Conservation (phyloP, 1,140 invertebrate genomes). For the Penaeus vannamei region DNA sequence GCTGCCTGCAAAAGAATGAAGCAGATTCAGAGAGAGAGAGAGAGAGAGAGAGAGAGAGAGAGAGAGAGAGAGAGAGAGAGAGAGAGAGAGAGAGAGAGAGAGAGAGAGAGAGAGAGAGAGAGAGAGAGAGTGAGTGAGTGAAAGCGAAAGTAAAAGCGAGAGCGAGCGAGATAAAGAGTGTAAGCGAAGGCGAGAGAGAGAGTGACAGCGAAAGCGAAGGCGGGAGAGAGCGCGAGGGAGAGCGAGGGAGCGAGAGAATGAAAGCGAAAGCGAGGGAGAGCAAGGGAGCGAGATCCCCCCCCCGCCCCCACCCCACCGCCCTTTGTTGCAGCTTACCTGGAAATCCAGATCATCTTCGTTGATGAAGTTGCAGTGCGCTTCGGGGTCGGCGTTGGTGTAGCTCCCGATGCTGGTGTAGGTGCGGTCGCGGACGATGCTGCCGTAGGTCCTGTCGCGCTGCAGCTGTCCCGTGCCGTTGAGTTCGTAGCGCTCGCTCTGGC, state of each 20-base stretch:
- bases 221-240: neutral
- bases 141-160: neutral
- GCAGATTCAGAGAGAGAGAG: neutral
- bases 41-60: neutral
- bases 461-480: conserved; percentile 63
- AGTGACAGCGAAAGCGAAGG: neutral
- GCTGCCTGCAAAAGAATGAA: neutral
- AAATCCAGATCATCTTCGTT: conserved; percentile 56
- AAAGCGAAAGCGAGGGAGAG: no score
- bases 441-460: conserved; percentile 55
- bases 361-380: conserved; percentile 53
- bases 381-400: conserved; percentile 50
- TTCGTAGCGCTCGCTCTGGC: conserved; percentile 53
- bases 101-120: conserved; percentile 28
- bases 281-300: no score
- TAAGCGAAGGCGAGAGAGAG: neutral
- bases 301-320: neutral
- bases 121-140: conserved; percentile 3
- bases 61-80: neutral
- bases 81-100: neutral
- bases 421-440: conserved; percentile 51
- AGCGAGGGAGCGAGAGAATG: no score
- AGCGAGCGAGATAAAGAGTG: neutral
- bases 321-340: conserved; percentile 37
- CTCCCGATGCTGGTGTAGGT: conserved; percentile 61